Base-by-base conservation (phyloP, 92 coral and sea anemone genomes). In the Montipora capitata region DNA sequence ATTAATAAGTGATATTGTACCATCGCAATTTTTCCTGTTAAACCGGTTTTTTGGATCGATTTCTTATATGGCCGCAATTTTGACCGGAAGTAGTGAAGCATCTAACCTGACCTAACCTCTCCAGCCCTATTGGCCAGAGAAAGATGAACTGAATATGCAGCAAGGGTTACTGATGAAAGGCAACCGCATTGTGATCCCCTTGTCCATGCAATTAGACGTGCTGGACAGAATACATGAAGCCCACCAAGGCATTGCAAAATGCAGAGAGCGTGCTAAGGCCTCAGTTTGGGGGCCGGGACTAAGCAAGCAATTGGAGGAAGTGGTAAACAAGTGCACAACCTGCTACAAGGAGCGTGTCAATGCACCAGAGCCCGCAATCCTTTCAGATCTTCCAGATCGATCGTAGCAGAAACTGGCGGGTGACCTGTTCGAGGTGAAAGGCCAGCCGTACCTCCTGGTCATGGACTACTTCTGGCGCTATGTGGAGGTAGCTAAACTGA, bases 271-370 rank as follows among this genome's bases (percentile, higher is more conserved):
- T 58, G 88, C 87, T 35, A 71, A 72, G 45, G 17, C 62, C 12
- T 44, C 88, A 4, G 83, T 82, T 35, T 82, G 92, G 92, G 73
- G 88, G 92, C 93, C 85, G 39, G 81, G 89, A 17, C 59, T 83
- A 39, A 90, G 93, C 56, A 38, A 81, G 52, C 70, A 89, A 63
- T 77, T 68, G 51, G 45, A 84, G 40, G 80, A 84, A 45, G n/a
- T 89, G 44, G 93, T 84, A 41, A 18, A 72, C 14, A 74, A 81
- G 42, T 88, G 88, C 80, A 56, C 72, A 43, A 75, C 78, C 14
- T 88, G 91, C 17, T 59, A 87, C 12, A 40, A 18, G 64, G 75
- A 65, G 59, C 44, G 74, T 14, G 62, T 40, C 66, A 63, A 78
- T 54, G 49, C 45, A 18, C 85, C 85, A 15, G 71, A 77, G 65